A percentile compares a stretch with the other conserved stretches of the same genome.
Conservation (phyloP, 2,888 invertebrate species). For the Tenthredo mesomela region DNA sequence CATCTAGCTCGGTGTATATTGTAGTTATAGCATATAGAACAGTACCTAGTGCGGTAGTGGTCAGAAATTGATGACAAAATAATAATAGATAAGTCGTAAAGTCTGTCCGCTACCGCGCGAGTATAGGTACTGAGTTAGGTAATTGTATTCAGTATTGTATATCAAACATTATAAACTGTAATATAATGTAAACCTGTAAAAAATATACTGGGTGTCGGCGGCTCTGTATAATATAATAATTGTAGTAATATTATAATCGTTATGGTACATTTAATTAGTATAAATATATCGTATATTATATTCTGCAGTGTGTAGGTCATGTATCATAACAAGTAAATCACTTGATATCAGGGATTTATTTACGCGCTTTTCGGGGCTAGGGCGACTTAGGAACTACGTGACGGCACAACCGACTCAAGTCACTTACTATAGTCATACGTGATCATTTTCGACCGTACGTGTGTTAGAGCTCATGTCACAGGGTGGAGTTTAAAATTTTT, state of each 20-base stretch:
- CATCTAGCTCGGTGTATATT: constrained; percentile 58
- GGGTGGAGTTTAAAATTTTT: constrained; percentile 19
- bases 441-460: constrained; percentile 48
- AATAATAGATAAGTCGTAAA: constrained; percentile 52
- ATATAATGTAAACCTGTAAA: constrained; percentile 79
- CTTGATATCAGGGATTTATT: constrained; percentile 52
- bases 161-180: constrained; percentile 78
- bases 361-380: constrained; percentile 72
- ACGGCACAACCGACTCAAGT: constrained; percentile 78
- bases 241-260: constrained; percentile 74
- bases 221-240: constrained; percentile 77
- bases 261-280: constrained; percentile 73
- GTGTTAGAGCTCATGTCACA: constrained; percentile 25
- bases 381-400: constrained; percentile 78
- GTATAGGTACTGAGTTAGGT: constrained; percentile 65
- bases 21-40: constrained; percentile 61
- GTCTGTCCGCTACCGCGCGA: constrained; percentile 52
- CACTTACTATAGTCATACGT: constrained; percentile 64
- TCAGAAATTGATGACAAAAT: constrained; percentile 48
- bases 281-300: constrained; percentile 77
- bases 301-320: constrained; percentile 67
- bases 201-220: constrained; percentile 78
- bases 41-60: constrained; percentile 42
- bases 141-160: constrained; percentile 71
- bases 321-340: constrained; percentile 26